phyloP scores from a whole-genome alignment of 2,888 invertebrate species.

The Catocala fraxini region DNA sequence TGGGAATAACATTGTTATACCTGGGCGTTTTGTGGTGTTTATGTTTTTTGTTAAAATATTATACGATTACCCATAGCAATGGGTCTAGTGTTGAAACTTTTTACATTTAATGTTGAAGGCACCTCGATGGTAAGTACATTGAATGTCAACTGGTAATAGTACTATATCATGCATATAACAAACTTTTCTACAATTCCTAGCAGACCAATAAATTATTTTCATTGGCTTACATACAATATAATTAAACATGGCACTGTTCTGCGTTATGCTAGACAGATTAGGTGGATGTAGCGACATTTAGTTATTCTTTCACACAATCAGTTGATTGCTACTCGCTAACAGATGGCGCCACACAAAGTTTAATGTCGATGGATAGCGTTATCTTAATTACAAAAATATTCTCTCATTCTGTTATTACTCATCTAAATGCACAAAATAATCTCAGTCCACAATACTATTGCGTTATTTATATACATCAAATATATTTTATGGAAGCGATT shows the following conservation, averaged over 20 bases:
- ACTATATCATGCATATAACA: conserved; percentile 38
- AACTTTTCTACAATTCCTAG: conserved; percentile 30
- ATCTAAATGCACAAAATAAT: conserved; percentile 83
- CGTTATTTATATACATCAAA: conserved; percentile 73
- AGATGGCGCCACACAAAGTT: conserved; percentile 63
- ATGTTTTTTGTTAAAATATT: conserved; percentile 14
- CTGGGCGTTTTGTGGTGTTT: conserved; percentile 18
- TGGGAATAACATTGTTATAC: conserved; percentile 34
- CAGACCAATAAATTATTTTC: conserved; percentile 31
- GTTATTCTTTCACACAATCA: conserved; percentile 15
- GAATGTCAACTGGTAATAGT: conserved; percentile 36
- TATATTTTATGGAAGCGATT: conserved; percentile 74
- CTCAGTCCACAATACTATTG: conserved; percentile 83
- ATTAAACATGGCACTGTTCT: conserved; percentile 64
- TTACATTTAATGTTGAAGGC: conserved; percentile 25
- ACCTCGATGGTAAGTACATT: conserved; percentile 42
- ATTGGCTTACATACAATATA: conserved; percentile 38
- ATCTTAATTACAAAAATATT: conserved; percentile 54
- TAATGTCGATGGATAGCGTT: conserved; percentile 39
- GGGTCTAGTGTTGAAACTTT: conserved; percentile 27
- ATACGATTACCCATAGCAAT: conserved; percentile 20
- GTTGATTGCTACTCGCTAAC: conserved; percentile 49
- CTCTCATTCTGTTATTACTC: conserved; percentile 58
- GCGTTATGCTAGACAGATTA: conserved; percentile 45
- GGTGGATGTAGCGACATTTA: conserved; percentile 47